Percentiles rank a stretch among this genome's conserved stretches.
phyloP scores from a whole-genome alignment of 2,113 vertebrate genomes.

The Taurulus bubalis region DNA sequence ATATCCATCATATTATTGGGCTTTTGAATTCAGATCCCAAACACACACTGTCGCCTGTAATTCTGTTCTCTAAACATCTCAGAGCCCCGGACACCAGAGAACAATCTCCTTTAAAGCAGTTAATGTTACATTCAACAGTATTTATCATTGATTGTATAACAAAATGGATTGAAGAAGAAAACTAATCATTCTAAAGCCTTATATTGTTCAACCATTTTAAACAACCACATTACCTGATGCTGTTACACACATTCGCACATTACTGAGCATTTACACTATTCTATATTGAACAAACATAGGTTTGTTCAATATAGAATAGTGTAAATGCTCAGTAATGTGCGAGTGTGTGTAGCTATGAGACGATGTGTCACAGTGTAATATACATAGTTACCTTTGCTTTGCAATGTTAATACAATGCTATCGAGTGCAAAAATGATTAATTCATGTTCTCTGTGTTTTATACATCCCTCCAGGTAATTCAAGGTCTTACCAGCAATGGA shows the following conservation, averaged over 20 bases:
- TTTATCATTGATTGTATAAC: background rate
- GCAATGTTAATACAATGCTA: background rate
- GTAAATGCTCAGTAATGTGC: background rate
- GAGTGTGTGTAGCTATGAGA: background rate
- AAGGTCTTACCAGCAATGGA: constrained; percentile 95
- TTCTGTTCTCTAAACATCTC: background rate
- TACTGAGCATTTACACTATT: background rate
- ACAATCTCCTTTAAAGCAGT: background rate
- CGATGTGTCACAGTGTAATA: constrained; percentile 16
- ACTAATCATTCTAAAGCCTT: background rate
- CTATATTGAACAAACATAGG: background rate
- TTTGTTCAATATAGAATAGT: background rate
- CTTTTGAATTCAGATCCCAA: constrained; percentile 9
- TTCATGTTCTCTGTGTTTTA: constrained; percentile 41
- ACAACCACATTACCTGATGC: background rate
- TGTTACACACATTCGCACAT: background rate
- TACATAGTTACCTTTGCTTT: constrained; percentile 6
- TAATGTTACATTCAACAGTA: background rate
- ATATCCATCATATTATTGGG: constrained; percentile 16
- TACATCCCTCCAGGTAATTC: constrained; percentile 87
- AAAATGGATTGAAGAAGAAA: background rate
- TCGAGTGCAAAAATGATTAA: constrained; percentile 46
- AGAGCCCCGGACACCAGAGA: background rate
- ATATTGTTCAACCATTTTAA: background rate
- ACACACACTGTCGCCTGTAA: constrained; percentile 15